These are phyloP conservation scores for Lepidothrix coronata DNA, from an alignment of 2,113 vertebrate genomes.

Conservation along the genomic window DNA sequence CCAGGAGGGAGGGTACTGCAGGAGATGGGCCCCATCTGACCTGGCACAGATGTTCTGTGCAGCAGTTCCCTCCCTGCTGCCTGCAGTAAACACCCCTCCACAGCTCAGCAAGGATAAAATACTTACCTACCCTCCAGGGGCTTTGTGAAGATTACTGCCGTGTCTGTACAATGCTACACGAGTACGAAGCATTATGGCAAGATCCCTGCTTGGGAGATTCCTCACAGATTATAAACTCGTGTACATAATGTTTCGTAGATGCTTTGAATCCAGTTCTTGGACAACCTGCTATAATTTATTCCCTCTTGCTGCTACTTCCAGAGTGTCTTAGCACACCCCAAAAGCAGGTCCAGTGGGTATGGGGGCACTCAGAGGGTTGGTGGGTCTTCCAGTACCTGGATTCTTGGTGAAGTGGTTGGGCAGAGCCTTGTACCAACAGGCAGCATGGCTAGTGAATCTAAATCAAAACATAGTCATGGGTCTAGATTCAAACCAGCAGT, in stretches of 20 bases:
- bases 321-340: not conserved
- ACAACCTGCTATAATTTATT: not conserved
- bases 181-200: not conserved
- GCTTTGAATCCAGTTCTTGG: not conserved
- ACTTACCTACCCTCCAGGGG: not conserved
- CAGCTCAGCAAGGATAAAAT: not conserved
- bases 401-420: not conserved
- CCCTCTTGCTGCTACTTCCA: not conserved
- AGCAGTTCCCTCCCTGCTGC: not conserved
- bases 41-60: not conserved
- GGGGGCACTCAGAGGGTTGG: accelerated
- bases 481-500: not conserved
- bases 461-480: accelerated
- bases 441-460: not conserved
- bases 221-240: not conserved
- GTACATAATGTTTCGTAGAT: accelerated
- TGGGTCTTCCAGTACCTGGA: not conserved
- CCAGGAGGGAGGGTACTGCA: not conserved
- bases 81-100: not conserved
- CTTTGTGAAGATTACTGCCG: not conserved
- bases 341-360: accelerated
- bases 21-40: not conserved
- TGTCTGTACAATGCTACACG: not conserved
- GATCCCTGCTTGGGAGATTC: not conserved
- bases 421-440: not conserved